Conservation (phyloP, 1,140 invertebrate genomes). For the Tyrophagus putrescentiae region DNA sequence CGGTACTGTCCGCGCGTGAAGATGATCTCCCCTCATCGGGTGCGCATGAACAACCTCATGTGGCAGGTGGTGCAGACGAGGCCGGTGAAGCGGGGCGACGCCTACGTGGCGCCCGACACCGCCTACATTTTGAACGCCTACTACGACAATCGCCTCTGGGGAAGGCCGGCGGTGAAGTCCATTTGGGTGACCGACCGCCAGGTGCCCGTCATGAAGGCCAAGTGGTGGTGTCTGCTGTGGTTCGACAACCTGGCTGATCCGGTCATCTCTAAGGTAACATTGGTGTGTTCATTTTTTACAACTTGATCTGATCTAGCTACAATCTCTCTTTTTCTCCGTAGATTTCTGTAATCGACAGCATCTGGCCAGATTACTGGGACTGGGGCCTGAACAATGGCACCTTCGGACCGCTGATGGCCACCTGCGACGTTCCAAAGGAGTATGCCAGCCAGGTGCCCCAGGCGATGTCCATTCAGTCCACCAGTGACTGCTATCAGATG, state of each 20-base stretch:
- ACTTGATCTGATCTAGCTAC: too few species aligned
- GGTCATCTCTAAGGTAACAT: conserved; percentile 51
- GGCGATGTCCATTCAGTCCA: conserved; percentile 51
- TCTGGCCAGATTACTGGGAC: conserved; percentile 75
- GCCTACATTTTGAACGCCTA: conserved; percentile 78
- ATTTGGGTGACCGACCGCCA: conserved; percentile 75
- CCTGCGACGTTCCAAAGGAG: conserved; percentile 55
- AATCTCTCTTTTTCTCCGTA: too few species aligned
- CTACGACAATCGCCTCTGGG: conserved; percentile 58
- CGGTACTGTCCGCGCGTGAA: not conserved
- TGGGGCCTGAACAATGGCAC: conserved; percentile 75
- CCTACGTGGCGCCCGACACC: too few species aligned
- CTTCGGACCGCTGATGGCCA: conserved; percentile 74
- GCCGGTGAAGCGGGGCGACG: too few species aligned
- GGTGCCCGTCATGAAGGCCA: conserved; percentile 56
- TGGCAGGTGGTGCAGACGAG: conserved; percentile 61
- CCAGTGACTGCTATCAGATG: conserved; percentile 48
- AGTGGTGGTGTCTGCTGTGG: conserved; percentile 59
- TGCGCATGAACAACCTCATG: conserved; percentile 56
- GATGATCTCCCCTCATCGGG: not conserved
- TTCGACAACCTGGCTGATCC: conserved; percentile 64
- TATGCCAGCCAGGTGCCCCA: conserved; percentile 44
- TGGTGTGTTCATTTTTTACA: too few species aligned
- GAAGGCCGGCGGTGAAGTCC: conserved; percentile 60
- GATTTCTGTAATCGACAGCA: too few species aligned